Conservation (phyloP, 2,113 vertebrate species). For the Otis tarda region DNA sequence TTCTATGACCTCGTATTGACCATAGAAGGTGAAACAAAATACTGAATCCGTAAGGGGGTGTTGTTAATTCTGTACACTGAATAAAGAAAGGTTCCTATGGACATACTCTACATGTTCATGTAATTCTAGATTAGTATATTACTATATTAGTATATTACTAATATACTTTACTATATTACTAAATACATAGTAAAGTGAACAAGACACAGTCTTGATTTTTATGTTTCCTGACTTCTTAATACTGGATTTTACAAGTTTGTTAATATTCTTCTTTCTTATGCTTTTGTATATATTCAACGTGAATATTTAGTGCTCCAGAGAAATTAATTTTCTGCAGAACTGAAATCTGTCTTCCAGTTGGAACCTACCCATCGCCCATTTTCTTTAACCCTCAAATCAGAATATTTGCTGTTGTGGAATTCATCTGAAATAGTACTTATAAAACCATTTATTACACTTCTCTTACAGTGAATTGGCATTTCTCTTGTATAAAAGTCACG, state of each 20-base stretch:
- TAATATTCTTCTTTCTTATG: not conserved
- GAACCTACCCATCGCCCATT: not conserved
- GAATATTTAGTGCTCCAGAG: not conserved
- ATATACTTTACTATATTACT: not conserved
- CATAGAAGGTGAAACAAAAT: not conserved
- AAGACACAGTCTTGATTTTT: not conserved
- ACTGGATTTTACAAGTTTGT: not conserved
- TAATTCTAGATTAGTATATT: not conserved
- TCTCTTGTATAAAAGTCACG: not conserved
- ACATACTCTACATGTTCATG: not conserved
- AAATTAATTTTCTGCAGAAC: not conserved
- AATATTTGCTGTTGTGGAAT: not conserved
- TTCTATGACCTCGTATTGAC: not conserved
- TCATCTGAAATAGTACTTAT: not conserved
- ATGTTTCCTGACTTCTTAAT: not conserved
- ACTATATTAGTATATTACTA: not conserved
- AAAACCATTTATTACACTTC: not conserved
- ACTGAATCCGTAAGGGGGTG: not conserved
- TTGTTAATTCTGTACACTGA: not conserved
- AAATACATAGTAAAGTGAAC: not conserved
- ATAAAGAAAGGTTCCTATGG: not conserved
- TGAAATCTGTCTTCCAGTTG: not conserved
- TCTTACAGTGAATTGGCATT: not conserved
- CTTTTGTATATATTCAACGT: not conserved
- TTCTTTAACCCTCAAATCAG: not conserved